Percentiles rank a stretch among this genome's conserved stretches.
Conservation (phyloP, 2,113 vertebrate genomes). For the Mohoua ochrocephala region DNA sequence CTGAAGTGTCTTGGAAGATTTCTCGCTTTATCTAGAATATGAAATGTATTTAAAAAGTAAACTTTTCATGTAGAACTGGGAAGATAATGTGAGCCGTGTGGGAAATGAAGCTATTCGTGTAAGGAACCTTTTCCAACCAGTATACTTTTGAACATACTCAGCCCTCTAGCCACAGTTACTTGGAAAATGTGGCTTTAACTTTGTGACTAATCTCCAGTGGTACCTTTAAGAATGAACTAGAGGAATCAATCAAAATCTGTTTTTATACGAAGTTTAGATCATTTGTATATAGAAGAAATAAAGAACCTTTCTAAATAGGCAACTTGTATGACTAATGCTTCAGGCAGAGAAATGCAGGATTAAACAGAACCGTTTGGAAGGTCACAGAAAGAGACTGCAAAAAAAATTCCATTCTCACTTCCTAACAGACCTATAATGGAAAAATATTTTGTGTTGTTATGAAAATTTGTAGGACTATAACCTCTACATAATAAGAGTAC, state of each 20-base stretch:
- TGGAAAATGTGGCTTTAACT: neutral
- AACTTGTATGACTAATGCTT: neutral
- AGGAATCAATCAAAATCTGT: neutral
- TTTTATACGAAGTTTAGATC: neutral
- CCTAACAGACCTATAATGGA: neutral
- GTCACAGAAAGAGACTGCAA: neutral
- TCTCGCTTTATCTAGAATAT: slow-evolving; percentile 32
- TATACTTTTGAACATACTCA: neutral
- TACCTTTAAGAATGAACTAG: neutral
- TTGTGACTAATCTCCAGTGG: neutral
- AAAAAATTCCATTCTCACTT: neutral
- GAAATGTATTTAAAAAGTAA: slow-evolving; percentile 29
- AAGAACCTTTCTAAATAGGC: neutral
- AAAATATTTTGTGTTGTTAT: neutral
- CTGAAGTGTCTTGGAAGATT: slow-evolving; percentile 19
- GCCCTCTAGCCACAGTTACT: neutral
- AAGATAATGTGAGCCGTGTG: neutral
- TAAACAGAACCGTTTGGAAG: neutral
- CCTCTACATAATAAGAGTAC: neutral
- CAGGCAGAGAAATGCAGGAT: neutral
- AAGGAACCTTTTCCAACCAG: neutral
- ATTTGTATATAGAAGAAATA: neutral
- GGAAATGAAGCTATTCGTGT: neutral
- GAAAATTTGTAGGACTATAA: neutral
- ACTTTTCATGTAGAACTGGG: neutral